Conservation (phyloP, 2,888 invertebrate species). For the Bellardia pandia region DNA sequence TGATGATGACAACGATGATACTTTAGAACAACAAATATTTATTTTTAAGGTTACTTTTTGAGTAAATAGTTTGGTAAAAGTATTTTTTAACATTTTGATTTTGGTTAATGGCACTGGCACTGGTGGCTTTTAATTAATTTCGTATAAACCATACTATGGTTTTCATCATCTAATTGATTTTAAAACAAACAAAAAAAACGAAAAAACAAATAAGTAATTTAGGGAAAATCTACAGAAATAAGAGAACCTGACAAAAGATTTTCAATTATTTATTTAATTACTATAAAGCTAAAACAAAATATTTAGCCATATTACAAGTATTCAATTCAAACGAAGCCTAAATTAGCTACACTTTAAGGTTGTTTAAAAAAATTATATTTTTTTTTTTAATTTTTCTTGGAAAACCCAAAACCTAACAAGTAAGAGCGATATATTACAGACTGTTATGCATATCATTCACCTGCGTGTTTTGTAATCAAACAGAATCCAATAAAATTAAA, state of each 20-base stretch:
- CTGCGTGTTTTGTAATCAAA: too few relatives aligned
- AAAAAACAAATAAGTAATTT: background rate
- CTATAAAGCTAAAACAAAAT: too few relatives aligned
- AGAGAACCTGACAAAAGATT: background rate
- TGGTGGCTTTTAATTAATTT: slow-evolving; percentile 64
- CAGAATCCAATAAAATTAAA: too few relatives aligned
- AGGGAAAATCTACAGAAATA: background rate
- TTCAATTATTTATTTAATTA: background rate
- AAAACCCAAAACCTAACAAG: too few relatives aligned
- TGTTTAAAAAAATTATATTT: too few relatives aligned
- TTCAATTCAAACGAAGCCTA: too few relatives aligned
- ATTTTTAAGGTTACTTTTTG: background rate
- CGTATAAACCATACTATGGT: slow-evolving; percentile 22
- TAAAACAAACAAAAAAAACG: background rate
- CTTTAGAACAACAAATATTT: background rate
- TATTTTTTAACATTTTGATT: slow-evolving; percentile 41
- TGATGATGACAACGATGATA: slow-evolving; percentile 7
- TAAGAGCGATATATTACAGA: too few relatives aligned
- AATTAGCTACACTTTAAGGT: too few relatives aligned
- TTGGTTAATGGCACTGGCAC: background rate
- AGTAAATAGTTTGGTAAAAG: slow-evolving; percentile 29
- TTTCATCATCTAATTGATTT: slow-evolving; percentile 25
- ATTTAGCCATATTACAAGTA: too few relatives aligned
- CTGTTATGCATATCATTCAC: too few relatives aligned
- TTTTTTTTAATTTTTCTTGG: too few relatives aligned